Evolutionary conservation across 2,797 vertebrate species (phyloP).

Genomic region (Xiphorhynchus erythropygius): DNA sequence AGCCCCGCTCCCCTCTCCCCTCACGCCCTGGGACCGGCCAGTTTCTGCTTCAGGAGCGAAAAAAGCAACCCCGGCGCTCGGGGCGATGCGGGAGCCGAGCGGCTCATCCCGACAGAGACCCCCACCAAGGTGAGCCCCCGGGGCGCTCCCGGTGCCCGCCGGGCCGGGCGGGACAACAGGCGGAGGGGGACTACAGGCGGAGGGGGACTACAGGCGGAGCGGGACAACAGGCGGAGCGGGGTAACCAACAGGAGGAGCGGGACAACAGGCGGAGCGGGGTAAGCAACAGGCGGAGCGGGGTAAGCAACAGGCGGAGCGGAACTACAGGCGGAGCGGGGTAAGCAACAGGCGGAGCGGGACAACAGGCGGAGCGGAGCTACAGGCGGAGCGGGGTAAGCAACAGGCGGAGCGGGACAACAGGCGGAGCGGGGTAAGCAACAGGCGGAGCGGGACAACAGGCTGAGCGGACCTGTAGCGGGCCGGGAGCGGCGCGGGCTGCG

Average conservation of each 20-base stretch:
- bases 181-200: accelerated
- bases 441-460: too few species aligned
- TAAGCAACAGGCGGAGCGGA: too few species aligned
- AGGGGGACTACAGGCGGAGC: too few species aligned
- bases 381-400: too few species aligned
- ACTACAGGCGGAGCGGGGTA: too few species aligned
- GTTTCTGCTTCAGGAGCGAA: background rate
- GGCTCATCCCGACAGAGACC: background rate
- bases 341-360: too few species aligned
- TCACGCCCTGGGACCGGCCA: background rate
- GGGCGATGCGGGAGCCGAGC: background rate
- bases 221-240: background rate
- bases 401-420: too few species aligned
- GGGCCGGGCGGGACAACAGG: too few species aligned
- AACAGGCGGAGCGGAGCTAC: background rate
- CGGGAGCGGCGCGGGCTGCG: background rate
- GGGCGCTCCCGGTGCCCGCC: too few species aligned
- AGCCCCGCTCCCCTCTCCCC: background rate
- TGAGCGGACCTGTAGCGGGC: background rate
- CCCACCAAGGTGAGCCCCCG: background rate
- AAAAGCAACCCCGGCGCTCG: background rate
- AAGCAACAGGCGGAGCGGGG: too few species aligned
- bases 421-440: too few species aligned
- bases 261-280: background rate
- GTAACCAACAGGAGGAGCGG: background rate